Conservation (phyloP, 2,113 vertebrate species). For the Malurus melanocephalus region DNA sequence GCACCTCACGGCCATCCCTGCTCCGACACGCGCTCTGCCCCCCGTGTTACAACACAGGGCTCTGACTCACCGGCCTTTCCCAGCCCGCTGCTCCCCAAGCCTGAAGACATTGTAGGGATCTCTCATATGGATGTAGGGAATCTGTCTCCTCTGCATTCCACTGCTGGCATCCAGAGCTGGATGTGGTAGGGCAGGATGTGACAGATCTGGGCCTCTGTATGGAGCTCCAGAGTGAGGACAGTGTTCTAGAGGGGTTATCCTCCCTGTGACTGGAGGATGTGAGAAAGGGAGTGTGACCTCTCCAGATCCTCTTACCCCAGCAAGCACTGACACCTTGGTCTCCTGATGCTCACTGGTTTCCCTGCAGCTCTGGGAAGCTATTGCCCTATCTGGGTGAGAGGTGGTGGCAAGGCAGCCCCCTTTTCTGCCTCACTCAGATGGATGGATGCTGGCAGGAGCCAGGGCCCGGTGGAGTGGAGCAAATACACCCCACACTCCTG, state of each 20-base stretch:
- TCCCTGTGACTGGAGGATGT: not conserved
- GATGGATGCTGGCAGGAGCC: not conserved
- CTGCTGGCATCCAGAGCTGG: not conserved
- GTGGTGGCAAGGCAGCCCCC: not conserved
- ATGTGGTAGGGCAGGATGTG: not conserved
- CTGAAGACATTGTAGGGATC: not conserved
- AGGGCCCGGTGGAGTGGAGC: not conserved
- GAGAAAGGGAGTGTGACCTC: not conserved
- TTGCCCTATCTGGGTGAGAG: fast-evolving
- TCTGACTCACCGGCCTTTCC: conserved; percentile 37
- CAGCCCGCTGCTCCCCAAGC: not conserved
- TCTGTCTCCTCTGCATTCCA: not conserved
- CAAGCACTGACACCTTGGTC: not conserved
- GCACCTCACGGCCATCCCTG: conserved; percentile 37
- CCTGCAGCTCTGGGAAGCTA: not conserved
- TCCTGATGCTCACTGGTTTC: not conserved
- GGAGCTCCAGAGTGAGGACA: not conserved
- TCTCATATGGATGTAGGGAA: not conserved
- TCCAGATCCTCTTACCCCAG: not conserved
- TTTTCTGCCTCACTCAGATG: not conserved
- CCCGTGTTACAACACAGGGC: conserved; percentile 5
- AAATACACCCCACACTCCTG: not conserved
- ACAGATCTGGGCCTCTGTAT: not conserved
- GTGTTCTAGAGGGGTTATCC: not conserved
- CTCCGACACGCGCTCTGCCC: conserved; percentile 3